Percentiles rank a stretch among this genome's conserved stretches.
phyloP scores from a whole-genome alignment of 2,113 vertebrate genomes.

The Pipa parva region DNA sequence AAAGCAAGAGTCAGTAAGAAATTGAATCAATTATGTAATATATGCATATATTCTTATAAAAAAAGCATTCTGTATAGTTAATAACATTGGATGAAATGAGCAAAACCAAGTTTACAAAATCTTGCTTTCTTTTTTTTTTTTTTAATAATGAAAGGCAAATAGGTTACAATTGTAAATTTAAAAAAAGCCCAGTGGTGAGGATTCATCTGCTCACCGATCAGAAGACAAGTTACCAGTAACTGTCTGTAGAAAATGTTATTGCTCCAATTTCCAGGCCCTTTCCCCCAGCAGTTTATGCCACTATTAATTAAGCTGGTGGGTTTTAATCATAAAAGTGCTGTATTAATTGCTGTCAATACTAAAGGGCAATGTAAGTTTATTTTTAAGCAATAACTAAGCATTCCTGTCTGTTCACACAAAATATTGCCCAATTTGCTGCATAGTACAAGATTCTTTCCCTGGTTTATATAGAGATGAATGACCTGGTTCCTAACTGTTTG shows the following conservation, averaged over 20 bases:
- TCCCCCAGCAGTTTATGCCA: constrained; percentile 11
- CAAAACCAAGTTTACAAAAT: constrained; percentile 2
- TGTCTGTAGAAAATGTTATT: constrained; percentile 40
- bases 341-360: neutral
- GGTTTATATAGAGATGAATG: neutral
- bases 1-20: constrained; percentile 18
- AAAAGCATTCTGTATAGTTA: constrained; percentile 18
- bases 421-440: constrained; percentile 14
- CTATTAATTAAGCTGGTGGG: constrained; percentile 15
- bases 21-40: constrained; percentile 17
- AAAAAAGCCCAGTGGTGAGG: constrained; percentile 8
- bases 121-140: constrained; percentile 11
- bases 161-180: neutral
- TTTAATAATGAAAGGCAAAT: constrained; percentile 6
- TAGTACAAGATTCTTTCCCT: constrained; percentile 15
- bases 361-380: neutral
- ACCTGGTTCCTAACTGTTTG: neutral
- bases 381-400: neutral
- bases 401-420: neutral
- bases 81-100: constrained; percentile 4
- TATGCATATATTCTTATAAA: constrained; percentile 21
- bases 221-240: constrained; percentile 40
- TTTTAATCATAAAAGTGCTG: constrained; percentile 1
- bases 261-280: constrained; percentile 26
- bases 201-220: constrained; percentile 6